phyloP scores from a whole-genome alignment of 2,888 invertebrate species.

The Gymnosoma rotundatum region DNA sequence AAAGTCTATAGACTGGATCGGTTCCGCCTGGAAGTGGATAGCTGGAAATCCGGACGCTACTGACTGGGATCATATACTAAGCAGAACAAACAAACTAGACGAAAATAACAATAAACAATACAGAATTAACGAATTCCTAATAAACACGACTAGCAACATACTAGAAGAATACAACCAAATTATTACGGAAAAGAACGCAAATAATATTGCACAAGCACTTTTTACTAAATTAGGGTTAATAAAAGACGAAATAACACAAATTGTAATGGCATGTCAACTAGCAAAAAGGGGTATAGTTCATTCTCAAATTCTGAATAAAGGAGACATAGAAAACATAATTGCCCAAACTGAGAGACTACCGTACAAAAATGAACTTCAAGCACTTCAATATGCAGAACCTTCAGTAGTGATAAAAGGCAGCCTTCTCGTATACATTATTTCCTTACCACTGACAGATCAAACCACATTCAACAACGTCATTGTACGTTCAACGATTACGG shows the following conservation, averaged over 20 bases:
- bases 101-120: constrained; percentile 41
- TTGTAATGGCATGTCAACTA: no score
- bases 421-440: constrained; percentile 63
- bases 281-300: constrained; percentile 68
- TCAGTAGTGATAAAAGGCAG: constrained; percentile 66
- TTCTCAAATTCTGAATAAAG: constrained; percentile 64
- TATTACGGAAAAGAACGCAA: neutral
- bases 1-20: constrained; percentile 48
- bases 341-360: constrained; percentile 67
- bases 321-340: constrained; percentile 62
- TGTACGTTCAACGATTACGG: constrained; percentile 55
- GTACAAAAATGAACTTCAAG: constrained; percentile 68
- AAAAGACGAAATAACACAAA: constrained; percentile 44
- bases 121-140: constrained; percentile 32
- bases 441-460: constrained; percentile 61
- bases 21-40: constrained; percentile 51
- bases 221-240: constrained; percentile 39
- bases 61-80: constrained; percentile 32
- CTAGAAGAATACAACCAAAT: constrained; percentile 33
- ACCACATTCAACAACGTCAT: constrained; percentile 63
- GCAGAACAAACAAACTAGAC: neutral
- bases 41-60: constrained; percentile 34
- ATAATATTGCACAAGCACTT: constrained; percentile 25
- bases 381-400: constrained; percentile 69
- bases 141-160: constrained; percentile 30